Evolutionary conservation across 2,113 vertebrate species (phyloP).

Genomic region (Tragulus kanchil): DNA sequence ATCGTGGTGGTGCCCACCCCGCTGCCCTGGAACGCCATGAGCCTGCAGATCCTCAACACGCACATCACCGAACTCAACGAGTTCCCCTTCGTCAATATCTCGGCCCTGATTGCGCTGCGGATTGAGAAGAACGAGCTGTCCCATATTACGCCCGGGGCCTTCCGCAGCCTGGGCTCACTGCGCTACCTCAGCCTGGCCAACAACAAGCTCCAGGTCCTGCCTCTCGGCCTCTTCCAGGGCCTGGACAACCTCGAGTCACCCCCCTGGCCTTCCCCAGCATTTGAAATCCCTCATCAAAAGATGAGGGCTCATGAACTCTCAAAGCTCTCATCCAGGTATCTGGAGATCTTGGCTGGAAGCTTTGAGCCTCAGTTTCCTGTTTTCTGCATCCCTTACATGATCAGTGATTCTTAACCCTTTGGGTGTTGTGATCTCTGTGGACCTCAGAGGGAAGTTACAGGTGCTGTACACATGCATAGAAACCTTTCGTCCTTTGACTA

Average conservation of each 20-base stretch:
- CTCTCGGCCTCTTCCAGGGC: slow-evolving; percentile 87
- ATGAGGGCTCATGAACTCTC: too few species aligned
- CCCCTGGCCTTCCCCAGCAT: too few species aligned
- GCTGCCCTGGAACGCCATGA: slow-evolving; percentile 87
- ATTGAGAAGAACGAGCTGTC: slow-evolving; percentile 89
- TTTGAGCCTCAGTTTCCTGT: too few species aligned
- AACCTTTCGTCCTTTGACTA: neutral
- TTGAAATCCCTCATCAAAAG: too few species aligned
- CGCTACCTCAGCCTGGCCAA: slow-evolving; percentile 90
- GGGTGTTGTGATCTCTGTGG: neutral
- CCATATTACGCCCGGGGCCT: slow-evolving; percentile 83
- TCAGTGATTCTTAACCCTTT: neutral
- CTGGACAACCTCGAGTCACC: slow-evolving; percentile 93
- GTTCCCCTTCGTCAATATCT: slow-evolving; percentile 85
- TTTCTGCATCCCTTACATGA: neutral
- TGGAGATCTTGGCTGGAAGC: too few species aligned
- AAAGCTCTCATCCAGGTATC: too few species aligned
- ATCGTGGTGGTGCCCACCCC: slow-evolving; percentile 85
- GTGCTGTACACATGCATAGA: neutral
- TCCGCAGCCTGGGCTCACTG: slow-evolving; percentile 85
- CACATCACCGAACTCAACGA: slow-evolving; percentile 82
- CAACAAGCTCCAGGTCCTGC: slow-evolving; percentile 89
- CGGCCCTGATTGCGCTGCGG: slow-evolving; percentile 87
- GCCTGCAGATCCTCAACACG: slow-evolving; percentile 89
- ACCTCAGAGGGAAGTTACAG: neutral